phyloP scores from a whole-genome alignment of 2,888 invertebrate species.

The Chloroclysta siterata region DNA sequence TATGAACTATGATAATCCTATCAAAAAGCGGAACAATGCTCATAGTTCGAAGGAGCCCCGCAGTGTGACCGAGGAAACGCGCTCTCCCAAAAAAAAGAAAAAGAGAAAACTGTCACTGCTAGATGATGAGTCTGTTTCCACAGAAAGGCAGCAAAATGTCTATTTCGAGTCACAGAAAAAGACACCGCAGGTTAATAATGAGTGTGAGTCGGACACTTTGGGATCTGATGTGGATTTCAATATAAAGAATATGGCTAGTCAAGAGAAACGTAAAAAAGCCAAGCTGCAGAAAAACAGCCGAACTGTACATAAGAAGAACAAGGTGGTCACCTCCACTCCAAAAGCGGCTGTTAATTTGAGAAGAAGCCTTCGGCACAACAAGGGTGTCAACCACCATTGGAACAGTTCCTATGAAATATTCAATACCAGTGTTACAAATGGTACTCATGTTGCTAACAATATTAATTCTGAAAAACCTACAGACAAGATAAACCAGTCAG shows the following conservation, averaged over 20 bases:
- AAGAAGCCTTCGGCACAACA: slow-evolving; percentile 64
- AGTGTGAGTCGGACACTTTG: slow-evolving; percentile 59
- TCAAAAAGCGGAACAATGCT: slow-evolving; percentile 60
- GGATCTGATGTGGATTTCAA: slow-evolving; percentile 72
- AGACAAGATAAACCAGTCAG: slow-evolving; percentile 43
- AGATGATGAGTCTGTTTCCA: slow-evolving; percentile 64
- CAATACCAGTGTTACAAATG: slow-evolving; percentile 52
- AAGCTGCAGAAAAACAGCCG: slow-evolving; percentile 58
- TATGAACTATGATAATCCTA: slow-evolving; percentile 67
- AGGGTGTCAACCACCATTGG: slow-evolving; percentile 56
- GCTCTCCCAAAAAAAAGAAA: slow-evolving; percentile 65
- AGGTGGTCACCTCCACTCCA: slow-evolving; percentile 71
- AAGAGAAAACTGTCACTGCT: slow-evolving; percentile 67
- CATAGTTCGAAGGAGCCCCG: slow-evolving; percentile 60
- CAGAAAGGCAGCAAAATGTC: slow-evolving; percentile 63
- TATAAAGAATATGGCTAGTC: slow-evolving; percentile 64
- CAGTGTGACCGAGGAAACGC: slow-evolving; percentile 50
- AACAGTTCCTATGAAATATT: slow-evolving; percentile 65
- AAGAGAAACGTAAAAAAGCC: slow-evolving; percentile 58
- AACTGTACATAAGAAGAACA: slow-evolving; percentile 63
- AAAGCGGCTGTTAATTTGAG: slow-evolving; percentile 58
- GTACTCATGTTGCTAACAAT: slow-evolving; percentile 47
- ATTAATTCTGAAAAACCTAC: slow-evolving; percentile 35
- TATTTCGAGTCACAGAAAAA: slow-evolving; percentile 67
- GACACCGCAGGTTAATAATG: slow-evolving; percentile 51